Conservation (phyloP, 2,888 invertebrate genomes). For the Chalcis sispes region DNA sequence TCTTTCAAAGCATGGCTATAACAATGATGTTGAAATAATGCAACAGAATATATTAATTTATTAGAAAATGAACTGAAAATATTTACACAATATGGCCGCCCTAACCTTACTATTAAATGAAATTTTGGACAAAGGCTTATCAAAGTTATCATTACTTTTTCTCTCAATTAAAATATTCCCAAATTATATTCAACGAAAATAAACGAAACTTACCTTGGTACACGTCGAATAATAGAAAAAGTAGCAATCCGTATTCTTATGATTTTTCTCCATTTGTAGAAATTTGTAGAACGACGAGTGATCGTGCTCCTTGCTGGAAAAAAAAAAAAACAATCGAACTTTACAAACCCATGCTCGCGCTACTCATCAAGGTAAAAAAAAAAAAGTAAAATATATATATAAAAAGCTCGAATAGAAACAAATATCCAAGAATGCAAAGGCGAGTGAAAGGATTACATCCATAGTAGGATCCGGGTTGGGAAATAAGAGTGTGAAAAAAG, state of each 20-base stretch:
- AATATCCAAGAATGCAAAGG: background rate
- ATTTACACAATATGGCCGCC: slow-evolving; percentile 60
- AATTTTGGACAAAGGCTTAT: slow-evolving; percentile 4
- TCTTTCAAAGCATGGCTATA: background rate
- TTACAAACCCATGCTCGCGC: slow-evolving; percentile 34
- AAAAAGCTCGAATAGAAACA: slow-evolving; percentile 9
- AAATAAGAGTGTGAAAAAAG: slow-evolving; percentile 17
- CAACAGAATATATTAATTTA: slow-evolving; percentile 14
- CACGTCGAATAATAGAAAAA: slow-evolving; percentile 93
- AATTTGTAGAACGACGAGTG: slow-evolving; percentile 73
- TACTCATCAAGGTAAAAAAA: background rate
- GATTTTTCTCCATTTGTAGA: slow-evolving; percentile 82
- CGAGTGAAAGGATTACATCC: slow-evolving; percentile 21
- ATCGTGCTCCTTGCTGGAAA: slow-evolving; percentile 74
- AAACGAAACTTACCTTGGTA: slow-evolving; percentile 83
- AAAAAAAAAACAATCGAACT: slow-evolving; percentile 59
- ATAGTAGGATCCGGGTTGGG: slow-evolving; percentile 15
- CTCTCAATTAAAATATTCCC: too few relatives aligned
- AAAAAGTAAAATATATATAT: slow-evolving; percentile 5
- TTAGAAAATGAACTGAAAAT: slow-evolving; percentile 50
- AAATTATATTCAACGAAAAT: background rate
- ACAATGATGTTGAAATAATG: background rate
- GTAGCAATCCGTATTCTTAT: slow-evolving; percentile 90
- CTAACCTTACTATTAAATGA: slow-evolving; percentile 55
- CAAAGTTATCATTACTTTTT: background rate